Percentiles rank a stretch among this genome's conserved stretches.
Conservation (phyloP, 1,140 invertebrate species). For the Gyrodactylus salaris region DNA sequence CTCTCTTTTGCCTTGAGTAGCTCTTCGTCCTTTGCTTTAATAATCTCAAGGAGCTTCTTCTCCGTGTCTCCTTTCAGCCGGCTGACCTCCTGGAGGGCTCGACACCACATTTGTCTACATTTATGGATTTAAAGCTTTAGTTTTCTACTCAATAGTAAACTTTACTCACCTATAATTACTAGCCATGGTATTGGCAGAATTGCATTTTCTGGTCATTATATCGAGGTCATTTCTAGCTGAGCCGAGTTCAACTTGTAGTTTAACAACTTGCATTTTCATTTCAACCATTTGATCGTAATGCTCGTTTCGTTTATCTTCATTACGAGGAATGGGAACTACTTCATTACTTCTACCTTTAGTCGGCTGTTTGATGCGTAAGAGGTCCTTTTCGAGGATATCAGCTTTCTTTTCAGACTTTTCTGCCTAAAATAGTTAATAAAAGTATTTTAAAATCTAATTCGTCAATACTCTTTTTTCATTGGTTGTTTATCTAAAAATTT, state of each 20-base stretch:
- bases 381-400: background rate
- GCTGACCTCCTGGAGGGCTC: background rate
- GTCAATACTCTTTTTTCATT: too few species aligned
- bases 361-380: background rate
- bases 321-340: too few species aligned
- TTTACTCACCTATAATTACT: too few species aligned
- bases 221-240: background rate
- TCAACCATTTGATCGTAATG: background rate
- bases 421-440: too few species aligned
- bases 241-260: background rate
- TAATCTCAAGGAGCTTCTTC: background rate
- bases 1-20: too few species aligned
- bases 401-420: background rate
- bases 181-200: background rate
- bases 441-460: too few species aligned
- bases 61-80: background rate
- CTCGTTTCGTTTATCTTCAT: too few species aligned
- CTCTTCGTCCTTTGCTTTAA: background rate
- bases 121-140: too few species aligned
- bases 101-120: background rate
- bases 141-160: too few species aligned
- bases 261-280: background rate
- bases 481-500: too few species aligned
- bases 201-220: background rate
- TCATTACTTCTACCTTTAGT: background rate